phyloP scores from a whole-genome alignment of 2,797 vertebrate genomes.

The Manis javanica region DNA sequence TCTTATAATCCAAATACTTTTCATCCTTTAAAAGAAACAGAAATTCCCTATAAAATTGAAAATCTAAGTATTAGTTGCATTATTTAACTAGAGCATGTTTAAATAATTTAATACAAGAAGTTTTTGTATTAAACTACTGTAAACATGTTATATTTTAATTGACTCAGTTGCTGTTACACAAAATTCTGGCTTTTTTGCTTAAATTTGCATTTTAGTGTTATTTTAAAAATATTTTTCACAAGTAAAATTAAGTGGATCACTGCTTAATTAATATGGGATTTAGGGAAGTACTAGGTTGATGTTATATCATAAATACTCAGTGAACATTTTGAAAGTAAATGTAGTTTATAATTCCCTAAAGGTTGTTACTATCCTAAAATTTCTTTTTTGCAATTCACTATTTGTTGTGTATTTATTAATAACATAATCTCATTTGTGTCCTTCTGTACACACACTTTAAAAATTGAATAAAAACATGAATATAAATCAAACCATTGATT shows the following conservation, averaged over 20 bases:
- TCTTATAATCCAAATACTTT: background rate
- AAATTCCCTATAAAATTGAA: background rate
- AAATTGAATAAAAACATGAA: background rate
- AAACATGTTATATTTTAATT: background rate
- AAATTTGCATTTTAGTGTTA: slow-evolving; percentile 11
- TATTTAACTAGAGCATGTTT: background rate
- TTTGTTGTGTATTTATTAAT: background rate
- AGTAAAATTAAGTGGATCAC: slow-evolving; percentile 3
- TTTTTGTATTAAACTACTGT: background rate
- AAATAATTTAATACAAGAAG: background rate
- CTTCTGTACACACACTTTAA: background rate
- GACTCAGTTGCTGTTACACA: background rate
- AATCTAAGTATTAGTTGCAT: background rate
- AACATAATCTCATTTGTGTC: background rate
- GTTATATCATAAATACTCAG: slow-evolving; percentile 8
- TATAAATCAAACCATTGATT: background rate
- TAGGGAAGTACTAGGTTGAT: background rate
- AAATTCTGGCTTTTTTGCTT: slow-evolving; percentile 30
- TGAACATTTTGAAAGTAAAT: slow-evolving; percentile 47
- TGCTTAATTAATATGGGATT: slow-evolving; percentile 22
- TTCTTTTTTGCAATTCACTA: background rate
- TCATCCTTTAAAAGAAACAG: background rate
- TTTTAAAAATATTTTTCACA: background rate
- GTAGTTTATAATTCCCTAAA: background rate
- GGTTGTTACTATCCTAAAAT: background rate